Base-by-base conservation (phyloP, 1,140 invertebrate species). In the Pemphigus obesinymphae region DNA sequence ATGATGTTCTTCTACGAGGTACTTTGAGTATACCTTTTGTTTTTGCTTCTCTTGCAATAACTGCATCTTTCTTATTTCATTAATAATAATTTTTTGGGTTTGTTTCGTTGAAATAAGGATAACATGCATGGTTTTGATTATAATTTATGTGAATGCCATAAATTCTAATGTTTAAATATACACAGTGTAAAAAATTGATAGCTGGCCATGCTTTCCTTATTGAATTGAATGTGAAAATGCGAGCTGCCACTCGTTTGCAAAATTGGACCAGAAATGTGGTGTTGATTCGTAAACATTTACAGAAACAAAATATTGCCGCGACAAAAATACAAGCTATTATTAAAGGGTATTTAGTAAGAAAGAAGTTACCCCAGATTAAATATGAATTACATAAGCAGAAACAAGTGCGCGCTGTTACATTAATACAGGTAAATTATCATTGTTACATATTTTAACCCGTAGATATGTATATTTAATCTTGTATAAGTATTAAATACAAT, bases 211-310 rank as follows among this genome's bases (percentile, higher is more conserved):
- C 29, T 2, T 73, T 73, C 3, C 26, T 73, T 20, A 20, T 73
- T 50, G 70, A 73, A 17, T 50, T 73, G 20, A 73, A 50, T 31
- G 10, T 73, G 43, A 29, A 73, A 73, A 73, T 73, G 70, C 70
- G 45, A 73, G 70, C 43, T 73, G 70, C 43, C 26, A 10, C 50
- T 50, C 26, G 50, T 15, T 73, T 73, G n/a, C 43, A 50, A 50
- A 50, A 31, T 73, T 73, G 70, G 70, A 50, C 26, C 43, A 73
- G 17, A 50, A 48, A 50, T 11, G 45, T 50, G 0, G 31, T 50
- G 70, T 50, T 34, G 17, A 50, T 20, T 10, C 70, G 70, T 73
- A 29, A 73, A 73, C 53, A 20, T 43, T 80, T 80, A 43, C 76
- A 80, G 76, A 80, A 80, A 13, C 1, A 80, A 10, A 80, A 80